Evolutionary conservation across 53 echinoderm and acorn worm species (phyloP).

Genomic region (Stichopus horrens): DNA sequence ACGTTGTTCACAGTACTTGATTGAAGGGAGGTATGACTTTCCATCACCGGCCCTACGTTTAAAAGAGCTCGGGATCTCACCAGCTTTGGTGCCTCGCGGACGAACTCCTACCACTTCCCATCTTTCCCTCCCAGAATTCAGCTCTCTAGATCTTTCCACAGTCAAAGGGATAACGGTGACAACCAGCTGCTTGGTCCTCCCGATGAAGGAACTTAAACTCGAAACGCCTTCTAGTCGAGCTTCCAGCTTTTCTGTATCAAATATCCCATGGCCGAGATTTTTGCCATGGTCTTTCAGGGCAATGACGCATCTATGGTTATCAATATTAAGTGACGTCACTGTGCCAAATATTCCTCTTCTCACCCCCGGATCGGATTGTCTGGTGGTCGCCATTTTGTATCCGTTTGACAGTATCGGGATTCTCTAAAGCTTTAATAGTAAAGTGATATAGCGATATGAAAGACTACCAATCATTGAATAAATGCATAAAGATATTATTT

Average conservation of each 20-base stretch:
- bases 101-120: constrained; percentile 26
- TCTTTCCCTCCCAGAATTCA: not conserved
- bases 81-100: not conserved
- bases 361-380: not conserved
- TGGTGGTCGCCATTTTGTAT: not conserved
- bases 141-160: not conserved
- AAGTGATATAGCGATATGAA: no score
- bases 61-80: not conserved
- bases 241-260: constrained; percentile 4
- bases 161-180: not conserved
- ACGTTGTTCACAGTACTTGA: not conserved
- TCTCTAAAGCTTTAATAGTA: no score
- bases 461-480: no score
- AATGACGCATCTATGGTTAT: not conserved
- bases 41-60: not conserved
- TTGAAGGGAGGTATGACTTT: not conserved
- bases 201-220: not conserved
- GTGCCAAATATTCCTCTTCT: constrained; percentile 14
- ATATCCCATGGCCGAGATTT: not conserved
- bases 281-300: not conserved
- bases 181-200: not conserved
- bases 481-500: no score
- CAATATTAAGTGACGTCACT: not conserved
- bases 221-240: not conserved
- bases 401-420: not conserved